A percentile compares a stretch with the other conserved stretches of the same genome.
phyloP scores from a whole-genome alignment of 2,113 vertebrate genomes.

The Engraulis encrasicolus region DNA sequence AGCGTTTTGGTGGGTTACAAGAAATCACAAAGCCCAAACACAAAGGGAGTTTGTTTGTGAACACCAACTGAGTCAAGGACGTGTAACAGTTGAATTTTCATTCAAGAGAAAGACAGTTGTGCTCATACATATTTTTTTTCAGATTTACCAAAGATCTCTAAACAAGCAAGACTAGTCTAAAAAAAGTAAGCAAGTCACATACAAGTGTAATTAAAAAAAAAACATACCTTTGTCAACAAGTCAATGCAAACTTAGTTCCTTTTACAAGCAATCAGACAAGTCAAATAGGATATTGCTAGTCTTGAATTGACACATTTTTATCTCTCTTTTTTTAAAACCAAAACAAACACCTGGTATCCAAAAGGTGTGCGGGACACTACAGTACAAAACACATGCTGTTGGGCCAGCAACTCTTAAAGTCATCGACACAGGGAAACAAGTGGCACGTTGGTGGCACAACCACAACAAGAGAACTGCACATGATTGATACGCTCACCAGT shows the following conservation, averaged over 20 bases:
- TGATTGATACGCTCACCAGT: constrained; percentile 32
- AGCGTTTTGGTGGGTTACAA: neutral
- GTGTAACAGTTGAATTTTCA: neutral
- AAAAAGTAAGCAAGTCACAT: constrained; percentile 39
- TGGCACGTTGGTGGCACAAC: constrained; percentile 45
- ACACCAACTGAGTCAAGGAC: neutral
- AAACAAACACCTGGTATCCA: constrained; percentile 43
- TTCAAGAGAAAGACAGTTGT: constrained; percentile 10
- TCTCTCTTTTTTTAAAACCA: constrained; percentile 19
- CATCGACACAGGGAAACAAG: constrained; percentile 33
- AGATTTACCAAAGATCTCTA: constrained; percentile 42
- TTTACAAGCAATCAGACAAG: constrained; percentile 47
- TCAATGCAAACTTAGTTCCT: constrained; percentile 51
- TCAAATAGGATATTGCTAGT: constrained; percentile 62
- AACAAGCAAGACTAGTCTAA: constrained; percentile 49
- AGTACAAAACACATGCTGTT: constrained; percentile 55
- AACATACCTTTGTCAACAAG: constrained; percentile 26
- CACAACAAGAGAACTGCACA: constrained; percentile 42
- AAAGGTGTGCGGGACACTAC: constrained; percentile 51
- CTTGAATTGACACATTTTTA: constrained; percentile 47
- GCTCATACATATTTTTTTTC: constrained; percentile 31
- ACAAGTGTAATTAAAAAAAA: constrained; percentile 44
- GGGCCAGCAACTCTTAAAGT: constrained; percentile 47
- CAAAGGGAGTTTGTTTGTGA: neutral
- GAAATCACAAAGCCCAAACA: neutral